Evolutionary conservation across 2,797 vertebrate species (phyloP).

Genomic region (Hippopotamyrus pictus): DNA sequence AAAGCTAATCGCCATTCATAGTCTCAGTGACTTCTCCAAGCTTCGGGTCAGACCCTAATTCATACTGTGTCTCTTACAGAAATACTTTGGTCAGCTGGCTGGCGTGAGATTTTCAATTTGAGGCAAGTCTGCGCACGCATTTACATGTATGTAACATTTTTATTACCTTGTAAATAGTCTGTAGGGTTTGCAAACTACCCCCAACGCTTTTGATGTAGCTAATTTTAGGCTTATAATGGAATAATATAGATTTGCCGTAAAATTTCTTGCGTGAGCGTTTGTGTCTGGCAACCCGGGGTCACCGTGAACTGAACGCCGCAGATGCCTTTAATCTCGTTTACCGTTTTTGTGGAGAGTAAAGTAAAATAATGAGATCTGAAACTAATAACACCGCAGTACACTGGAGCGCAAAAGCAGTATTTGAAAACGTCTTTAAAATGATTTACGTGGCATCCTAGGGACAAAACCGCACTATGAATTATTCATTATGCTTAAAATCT

Average conservation of each 20-base stretch:
- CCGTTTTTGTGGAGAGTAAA: not conserved
- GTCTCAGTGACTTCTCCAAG: not conserved
- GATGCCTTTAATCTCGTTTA: not conserved
- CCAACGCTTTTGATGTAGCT: not conserved
- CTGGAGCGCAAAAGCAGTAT: not conserved
- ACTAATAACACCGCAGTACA: not conserved
- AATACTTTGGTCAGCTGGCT: not conserved
- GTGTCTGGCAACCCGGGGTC: not conserved
- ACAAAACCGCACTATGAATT: not conserved
- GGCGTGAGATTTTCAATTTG: not conserved
- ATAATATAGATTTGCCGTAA: not conserved
- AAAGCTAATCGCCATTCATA: not conserved
- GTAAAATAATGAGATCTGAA: conserved; percentile 1
- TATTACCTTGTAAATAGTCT: not conserved
- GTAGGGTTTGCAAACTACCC: not conserved
- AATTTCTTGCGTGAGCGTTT: not conserved
- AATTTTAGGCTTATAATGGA: not conserved
- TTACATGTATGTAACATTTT: not conserved
- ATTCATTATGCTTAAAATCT: not conserved
- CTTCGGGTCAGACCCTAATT: not conserved
- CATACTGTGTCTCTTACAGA: not conserved
- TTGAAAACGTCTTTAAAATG: not conserved
- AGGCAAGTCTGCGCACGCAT: not conserved
- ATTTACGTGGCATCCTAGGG: not conserved
- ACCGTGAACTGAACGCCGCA: not conserved